Evolutionary conservation across 2,113 vertebrate genomes (phyloP), one percentile per base, ranked within the genome.

Genomic region (Asarcornis scutulata): DNA sequence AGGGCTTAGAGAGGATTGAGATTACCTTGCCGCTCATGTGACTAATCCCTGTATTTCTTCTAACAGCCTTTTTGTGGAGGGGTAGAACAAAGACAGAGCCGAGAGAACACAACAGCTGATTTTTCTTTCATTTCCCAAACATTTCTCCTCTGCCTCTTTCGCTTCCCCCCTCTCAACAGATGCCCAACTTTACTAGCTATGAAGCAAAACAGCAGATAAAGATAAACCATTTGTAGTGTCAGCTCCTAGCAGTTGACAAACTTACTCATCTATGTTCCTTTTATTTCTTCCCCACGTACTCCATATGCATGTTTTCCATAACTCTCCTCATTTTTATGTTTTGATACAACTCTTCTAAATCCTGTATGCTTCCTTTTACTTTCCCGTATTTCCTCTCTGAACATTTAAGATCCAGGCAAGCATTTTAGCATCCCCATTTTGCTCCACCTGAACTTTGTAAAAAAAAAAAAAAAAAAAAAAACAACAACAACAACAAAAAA

Each of bases 21-120:
- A 87, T 88, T 78, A 92, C 59, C 32, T 74, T 81, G 56, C 1
- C 4, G 38, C 46, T 95, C 60, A 88, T 20, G 62, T 32, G 56
- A 86, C 74, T 92, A 89, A 93, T 79, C 73, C 42, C 52, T 60
- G 62, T 93, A 86, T 72, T 83, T 84, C 80, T 75, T 53, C 86
- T 59, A 78, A 71, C 15, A 40, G 26, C 18, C 26, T 56, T 72
- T 68, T 16, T 56, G 74, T 36, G 23, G n/a, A 7, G 34, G 38
- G 44, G 42, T 7, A 53, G n/a, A 77, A 80, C 27, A 73, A 72
- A 89, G 71, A n/a, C 2, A 2, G 52, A 68, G n/a, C 26, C 69
- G 3, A 9, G 14, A 78, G n/a, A 72, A 78, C 1, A 2, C 15
- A 93, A 76, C 11, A 36, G 34, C 6, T 56, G 7, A 68, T 50